Evolutionary conservation across 2,113 vertebrate species (phyloP), one percentile per base, ranked within the genome.

Genomic region (Mugil cephalus): DNA sequence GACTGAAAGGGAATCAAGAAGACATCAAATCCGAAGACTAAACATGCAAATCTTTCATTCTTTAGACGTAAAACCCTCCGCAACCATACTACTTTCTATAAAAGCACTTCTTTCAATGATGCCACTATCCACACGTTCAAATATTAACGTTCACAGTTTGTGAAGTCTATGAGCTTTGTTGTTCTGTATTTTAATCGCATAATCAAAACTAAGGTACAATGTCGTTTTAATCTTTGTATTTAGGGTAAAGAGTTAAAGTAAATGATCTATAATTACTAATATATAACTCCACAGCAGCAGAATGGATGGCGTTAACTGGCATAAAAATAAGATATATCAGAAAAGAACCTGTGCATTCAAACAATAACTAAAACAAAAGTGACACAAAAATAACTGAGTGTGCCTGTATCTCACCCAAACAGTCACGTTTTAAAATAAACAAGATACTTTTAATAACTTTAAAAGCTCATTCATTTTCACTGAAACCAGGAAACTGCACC

Each of bases 21-120:
- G 77, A 84, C 36, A 60, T 75, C 48, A 82, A 74, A 78, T 69
- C 63, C 70, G 51, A 79, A 89, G 61, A 88, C 77, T 55, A 72
- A 77, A 50, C 45, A 69, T 17, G 8, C 67, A 84, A 58, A 76
- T 64, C 59, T 78, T 47, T 74, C 60, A 50, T 61, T 83, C 72
- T 40, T 62, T 55, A 73, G 45, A 74, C 70, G 43, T 84, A 59
- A 7, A 78, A 76, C 84, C 77, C 51, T 82, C 68, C 58, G 56
- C 53, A 53, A 63, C 52, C n/a, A 9, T 71, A 30, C 59, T 47
- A 76, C 62, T 78, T 89, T 77, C 80, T 77, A 48, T 72, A 71
- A 48, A 72, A 77, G 65, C 60, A 66, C n/a, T 56, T 79, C 71
- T 66, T 64, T 65, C 43, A 50, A 35, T 46, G 18, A 74, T 69